A percentile compares a stretch with the other conserved stretches of the same genome.
Evolutionary conservation across 2,888 invertebrate species (phyloP).

Genomic region (Eustalomyia histrio): DNA sequence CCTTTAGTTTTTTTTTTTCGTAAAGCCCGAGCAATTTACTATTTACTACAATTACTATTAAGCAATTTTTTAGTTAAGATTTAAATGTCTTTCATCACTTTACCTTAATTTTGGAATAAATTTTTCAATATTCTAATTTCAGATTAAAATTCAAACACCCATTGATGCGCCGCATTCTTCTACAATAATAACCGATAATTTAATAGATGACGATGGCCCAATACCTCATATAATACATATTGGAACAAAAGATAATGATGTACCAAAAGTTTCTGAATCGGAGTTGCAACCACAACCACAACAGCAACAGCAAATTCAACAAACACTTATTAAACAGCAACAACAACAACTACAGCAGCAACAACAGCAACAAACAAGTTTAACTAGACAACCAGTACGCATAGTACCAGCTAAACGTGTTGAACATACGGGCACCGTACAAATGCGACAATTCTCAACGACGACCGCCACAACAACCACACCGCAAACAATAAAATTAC

Average conservation of each 20-base stretch:
- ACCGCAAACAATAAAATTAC: slow-evolving; percentile 42
- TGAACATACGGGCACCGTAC: slow-evolving; percentile 72
- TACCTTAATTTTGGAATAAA: no score
- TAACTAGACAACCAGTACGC: slow-evolving; percentile 59
- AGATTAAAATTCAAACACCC: slow-evolving; percentile 43
- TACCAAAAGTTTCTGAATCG: slow-evolving; percentile 55
- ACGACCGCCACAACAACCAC: background rate
- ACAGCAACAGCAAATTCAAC: slow-evolving; percentile 52
- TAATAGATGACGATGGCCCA: slow-evolving; percentile 46
- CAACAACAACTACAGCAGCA: background rate
- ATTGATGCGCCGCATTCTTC: background rate
- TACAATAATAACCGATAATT: background rate
- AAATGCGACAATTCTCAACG: slow-evolving; percentile 55
- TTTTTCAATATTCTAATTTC: background rate
- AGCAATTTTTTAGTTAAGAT: no score
- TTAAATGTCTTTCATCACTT: no score
- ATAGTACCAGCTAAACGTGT: slow-evolving; percentile 70
- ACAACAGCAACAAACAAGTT: slow-evolving; percentile 20
- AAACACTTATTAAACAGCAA: slow-evolving; percentile 45
- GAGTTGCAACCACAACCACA: slow-evolving; percentile 47
- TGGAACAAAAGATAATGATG: slow-evolving; percentile 61
- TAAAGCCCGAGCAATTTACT: no score
- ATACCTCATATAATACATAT: slow-evolving; percentile 67
- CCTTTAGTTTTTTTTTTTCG: no score
- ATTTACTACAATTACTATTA: no score